Evolutionary conservation across 2,113 vertebrate genomes (phyloP).

Genomic region (Onychostoma macrolepis): DNA sequence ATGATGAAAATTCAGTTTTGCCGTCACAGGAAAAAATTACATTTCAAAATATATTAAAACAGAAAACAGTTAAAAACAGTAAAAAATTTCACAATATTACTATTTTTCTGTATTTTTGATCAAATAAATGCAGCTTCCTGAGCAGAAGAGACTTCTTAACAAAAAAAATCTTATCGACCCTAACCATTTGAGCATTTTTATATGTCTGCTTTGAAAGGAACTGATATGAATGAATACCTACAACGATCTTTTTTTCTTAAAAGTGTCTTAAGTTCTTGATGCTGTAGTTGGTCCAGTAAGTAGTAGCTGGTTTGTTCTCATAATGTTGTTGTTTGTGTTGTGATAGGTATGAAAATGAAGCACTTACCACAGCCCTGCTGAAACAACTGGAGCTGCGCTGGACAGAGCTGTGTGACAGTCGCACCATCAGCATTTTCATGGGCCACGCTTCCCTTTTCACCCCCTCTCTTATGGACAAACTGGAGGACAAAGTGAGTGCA

Average conservation of each 20-base stretch:
- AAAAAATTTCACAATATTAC: neutral
- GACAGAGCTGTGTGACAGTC: constrained; percentile 83
- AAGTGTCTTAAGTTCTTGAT: neutral
- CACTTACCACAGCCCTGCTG: constrained; percentile 73
- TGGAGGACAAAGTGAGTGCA: constrained; percentile 90
- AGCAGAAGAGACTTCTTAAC: neutral
- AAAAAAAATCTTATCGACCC: neutral
- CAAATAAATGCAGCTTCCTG: neutral
- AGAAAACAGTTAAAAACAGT: neutral
- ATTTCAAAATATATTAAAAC: neutral
- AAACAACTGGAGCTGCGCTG: constrained; percentile 90
- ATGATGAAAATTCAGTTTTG: neutral
- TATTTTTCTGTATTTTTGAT: neutral
- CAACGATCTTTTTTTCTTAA: neutral
- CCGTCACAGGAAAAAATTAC: neutral
- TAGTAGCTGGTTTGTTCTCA: neutral
- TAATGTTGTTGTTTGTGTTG: neutral
- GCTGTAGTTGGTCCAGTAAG: neutral
- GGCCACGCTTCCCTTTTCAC: constrained; percentile 71
- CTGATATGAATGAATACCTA: neutral
- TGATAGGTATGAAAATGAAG: constrained; percentile 48
- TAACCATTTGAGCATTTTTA: neutral
- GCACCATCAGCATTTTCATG: constrained; percentile 74
- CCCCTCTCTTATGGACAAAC: constrained; percentile 76
- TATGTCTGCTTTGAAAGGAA: neutral